Evolutionary conservation across 2,888 invertebrate genomes (phyloP).

Genomic region (Drosophila lacicola): DNA sequence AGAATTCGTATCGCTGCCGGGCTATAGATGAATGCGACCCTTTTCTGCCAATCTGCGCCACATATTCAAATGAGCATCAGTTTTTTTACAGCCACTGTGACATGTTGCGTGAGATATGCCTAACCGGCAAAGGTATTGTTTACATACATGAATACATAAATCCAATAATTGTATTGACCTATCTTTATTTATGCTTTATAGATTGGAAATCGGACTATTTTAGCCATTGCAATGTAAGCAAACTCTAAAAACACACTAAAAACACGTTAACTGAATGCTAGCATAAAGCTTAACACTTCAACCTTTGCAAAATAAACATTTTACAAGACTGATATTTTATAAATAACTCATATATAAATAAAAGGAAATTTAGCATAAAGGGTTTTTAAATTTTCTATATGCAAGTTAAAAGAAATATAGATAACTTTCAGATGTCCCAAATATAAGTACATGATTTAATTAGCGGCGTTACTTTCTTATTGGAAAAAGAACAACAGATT

Average conservation of each 20-base stretch:
- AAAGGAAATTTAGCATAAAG: conserved; percentile 12
- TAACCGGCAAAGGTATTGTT: conserved; percentile 75
- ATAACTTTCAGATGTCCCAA: too few relatives aligned
- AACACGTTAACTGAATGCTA: neutral
- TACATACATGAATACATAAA: neutral
- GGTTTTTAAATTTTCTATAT: too few relatives aligned
- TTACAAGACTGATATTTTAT: conserved; percentile 42
- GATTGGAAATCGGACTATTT: conserved; percentile 79
- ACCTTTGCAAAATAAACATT: conserved; percentile 5
- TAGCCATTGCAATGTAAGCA: conserved; percentile 79
- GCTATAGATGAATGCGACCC: conserved; percentile 70
- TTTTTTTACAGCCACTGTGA: conserved; percentile 83
- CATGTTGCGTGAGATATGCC: conserved; percentile 79
- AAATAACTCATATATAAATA: conserved; percentile 13
- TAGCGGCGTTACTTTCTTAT: too few relatives aligned
- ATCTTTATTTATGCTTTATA: conserved; percentile 43
- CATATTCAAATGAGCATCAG: conserved; percentile 76
- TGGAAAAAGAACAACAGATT: too few relatives aligned
- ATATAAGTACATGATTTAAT: too few relatives aligned
- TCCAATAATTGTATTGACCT: neutral
- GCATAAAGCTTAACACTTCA: neutral
- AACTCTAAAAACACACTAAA: conserved; percentile 35
- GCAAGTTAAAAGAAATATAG: too few relatives aligned
- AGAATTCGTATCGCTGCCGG: conserved; percentile 41
- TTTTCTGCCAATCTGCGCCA: conserved; percentile 77